Evolutionary conservation across 2,797 vertebrate genomes (phyloP).

Genomic region (Lepilemur ruficaudatus): DNA sequence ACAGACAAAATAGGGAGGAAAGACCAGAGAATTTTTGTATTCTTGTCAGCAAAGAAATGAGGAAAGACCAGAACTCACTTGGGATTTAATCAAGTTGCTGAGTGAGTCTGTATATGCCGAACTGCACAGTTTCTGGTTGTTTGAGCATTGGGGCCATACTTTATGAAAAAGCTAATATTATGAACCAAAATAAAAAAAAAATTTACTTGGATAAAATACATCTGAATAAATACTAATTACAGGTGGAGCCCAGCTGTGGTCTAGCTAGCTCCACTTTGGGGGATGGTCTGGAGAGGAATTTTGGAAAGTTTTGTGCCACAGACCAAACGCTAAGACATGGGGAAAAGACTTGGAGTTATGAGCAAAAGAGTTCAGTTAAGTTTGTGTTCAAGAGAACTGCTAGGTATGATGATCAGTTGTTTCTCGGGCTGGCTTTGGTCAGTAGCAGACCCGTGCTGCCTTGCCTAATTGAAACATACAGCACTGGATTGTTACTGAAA

Average conservation of each 20-base stretch:
- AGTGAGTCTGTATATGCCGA: background rate
- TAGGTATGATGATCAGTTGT: background rate
- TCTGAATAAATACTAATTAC: background rate
- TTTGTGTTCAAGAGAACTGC: background rate
- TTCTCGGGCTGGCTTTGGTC: background rate
- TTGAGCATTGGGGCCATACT: background rate
- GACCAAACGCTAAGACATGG: background rate
- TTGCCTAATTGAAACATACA: background rate
- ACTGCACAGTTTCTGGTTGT: background rate
- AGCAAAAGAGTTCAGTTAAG: background rate
- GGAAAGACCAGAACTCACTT: background rate
- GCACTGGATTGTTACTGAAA: fast-evolving
- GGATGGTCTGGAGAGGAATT: background rate
- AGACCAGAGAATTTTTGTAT: background rate
- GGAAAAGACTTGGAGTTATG: background rate
- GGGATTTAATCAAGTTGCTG: background rate
- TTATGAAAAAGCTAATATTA: background rate
- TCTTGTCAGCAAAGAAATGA: background rate
- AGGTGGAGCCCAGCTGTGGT: background rate
- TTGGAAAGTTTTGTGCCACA: background rate
- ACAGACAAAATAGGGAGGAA: background rate
- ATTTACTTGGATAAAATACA: background rate
- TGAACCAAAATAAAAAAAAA: background rate
- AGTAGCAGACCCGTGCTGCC: too few relatives aligned
- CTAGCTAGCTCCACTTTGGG: background rate